These are phyloP conservation scores for Drosophila neotestacea DNA, from an alignment of 2,888 invertebrate species.

Conservation along the genomic window DNA sequence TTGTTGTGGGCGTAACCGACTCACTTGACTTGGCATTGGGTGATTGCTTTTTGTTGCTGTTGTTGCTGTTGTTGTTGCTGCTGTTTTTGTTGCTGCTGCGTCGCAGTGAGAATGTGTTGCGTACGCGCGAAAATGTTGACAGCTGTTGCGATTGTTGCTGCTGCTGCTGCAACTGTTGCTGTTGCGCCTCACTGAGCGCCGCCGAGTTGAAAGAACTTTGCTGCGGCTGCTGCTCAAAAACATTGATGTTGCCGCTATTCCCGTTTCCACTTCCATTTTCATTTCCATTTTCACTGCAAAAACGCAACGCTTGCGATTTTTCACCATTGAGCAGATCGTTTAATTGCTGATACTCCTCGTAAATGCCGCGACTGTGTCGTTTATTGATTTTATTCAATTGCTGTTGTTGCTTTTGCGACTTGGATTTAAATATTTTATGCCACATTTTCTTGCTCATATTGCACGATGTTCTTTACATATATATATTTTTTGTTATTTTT, in stretches of 20 bases:
- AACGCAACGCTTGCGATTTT: slow-evolving; percentile 49
- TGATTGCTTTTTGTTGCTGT: slow-evolving; percentile 53
- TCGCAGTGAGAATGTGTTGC: slow-evolving; percentile 73
- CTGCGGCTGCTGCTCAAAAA: slow-evolving; percentile 71
- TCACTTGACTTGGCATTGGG: slow-evolving; percentile 73
- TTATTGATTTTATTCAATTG: slow-evolving; percentile 71
- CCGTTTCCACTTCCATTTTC: slow-evolving; percentile 26
- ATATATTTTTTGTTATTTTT: slow-evolving; percentile 25
- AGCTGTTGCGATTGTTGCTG: slow-evolving; percentile 61
- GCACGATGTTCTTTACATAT: slow-evolving; percentile 7
- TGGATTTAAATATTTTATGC: slow-evolving; percentile 85
- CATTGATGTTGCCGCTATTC: slow-evolving; percentile 59
- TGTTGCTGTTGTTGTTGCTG: slow-evolving; percentile 45
- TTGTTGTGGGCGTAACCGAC: slow-evolving; percentile 52
- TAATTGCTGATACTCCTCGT: slow-evolving; percentile 82
- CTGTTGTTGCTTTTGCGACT: slow-evolving; percentile 78
- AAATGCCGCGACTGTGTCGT: slow-evolving; percentile 80
- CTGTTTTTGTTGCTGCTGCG: slow-evolving; percentile 59
- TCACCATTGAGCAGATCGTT: slow-evolving; percentile 65
- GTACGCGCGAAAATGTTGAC: slow-evolving; percentile 83
- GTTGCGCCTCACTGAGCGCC: slow-evolving; percentile 70
- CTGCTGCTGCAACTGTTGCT: slow-evolving; percentile 24
- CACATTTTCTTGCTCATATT: slow-evolving; percentile 85
- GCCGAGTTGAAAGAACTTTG: slow-evolving; percentile 77
- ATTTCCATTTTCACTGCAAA: slow-evolving; percentile 62